Evolutionary conservation across 1,140 invertebrate genomes (phyloP), one percentile per base, ranked within the genome.

Genomic region (Bombus sibiricus): DNA sequence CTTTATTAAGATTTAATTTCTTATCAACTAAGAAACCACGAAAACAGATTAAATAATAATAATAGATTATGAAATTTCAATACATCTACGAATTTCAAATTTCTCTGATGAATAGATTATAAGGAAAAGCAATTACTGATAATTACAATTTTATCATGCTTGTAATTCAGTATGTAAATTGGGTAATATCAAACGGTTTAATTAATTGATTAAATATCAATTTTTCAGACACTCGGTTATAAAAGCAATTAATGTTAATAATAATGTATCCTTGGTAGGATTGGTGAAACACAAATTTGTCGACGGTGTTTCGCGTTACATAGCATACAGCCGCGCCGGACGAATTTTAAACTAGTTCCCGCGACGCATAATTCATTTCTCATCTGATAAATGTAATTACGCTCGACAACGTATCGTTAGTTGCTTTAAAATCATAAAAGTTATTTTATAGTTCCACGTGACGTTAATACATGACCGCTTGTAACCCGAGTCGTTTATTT

Each of bases 401-500:
- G 25, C 76, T 47, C 83, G 66, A 79, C 76, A 79, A 84, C 53
- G 75, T 84, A 84, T 84, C 83, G 76, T 72, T 72, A 79, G 83
- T 79, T 80, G 76, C 69, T 76, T 78, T 43, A 64, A 84, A 84
- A 84, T 71, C 53, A 78, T 84, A 79, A 84, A 78, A 69, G 82
- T 84, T 84, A 66, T 71, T 84, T 78, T 71, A 47, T 79, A 84
- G 82, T 84, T 84, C 8, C 39, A 34, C 41, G 28, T 32, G 68
- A 39, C 83, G 83, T 80, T 84, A 80, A 84, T 72, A 39, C 68
- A 43, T 39, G 32, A 25, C 25, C 43, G 13, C 3, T 22, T 79
- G 82, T 53, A 80, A 72, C 76, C 32, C n/a, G 66, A 8, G 18
- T 25, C 62, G 75, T 57, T 80, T 71, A 71, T 84, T 84, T 79